These are phyloP conservation scores for Acrossocheilus wenchowensis DNA, from an alignment of 2,797 vertebrate genomes.

Conservation along the genomic window DNA sequence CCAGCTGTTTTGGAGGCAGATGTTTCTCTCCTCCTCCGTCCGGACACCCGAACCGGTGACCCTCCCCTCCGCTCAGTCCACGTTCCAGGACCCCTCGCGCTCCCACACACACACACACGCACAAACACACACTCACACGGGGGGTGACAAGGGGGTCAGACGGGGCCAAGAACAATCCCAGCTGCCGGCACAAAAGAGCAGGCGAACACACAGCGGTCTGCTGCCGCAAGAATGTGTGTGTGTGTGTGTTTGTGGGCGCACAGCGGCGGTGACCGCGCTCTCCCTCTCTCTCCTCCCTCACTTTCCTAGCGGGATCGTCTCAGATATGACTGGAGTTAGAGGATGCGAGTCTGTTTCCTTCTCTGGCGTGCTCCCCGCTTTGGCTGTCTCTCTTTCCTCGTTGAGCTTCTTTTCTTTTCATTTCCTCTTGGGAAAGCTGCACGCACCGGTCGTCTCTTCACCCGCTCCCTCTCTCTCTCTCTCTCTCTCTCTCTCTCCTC, in stretches of 20 bases:
- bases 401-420: slow-evolving; percentile 80
- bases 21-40: slow-evolving; percentile 50
- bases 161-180: slow-evolving; percentile 60
- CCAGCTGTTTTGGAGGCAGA: slow-evolving; percentile 58
- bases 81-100: slow-evolving; percentile 48
- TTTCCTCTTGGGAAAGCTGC: slow-evolving; percentile 83
- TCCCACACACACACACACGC: slow-evolving; percentile 22
- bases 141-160: slow-evolving; percentile 58
- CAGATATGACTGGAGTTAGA: slow-evolving; percentile 61
- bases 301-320: slow-evolving; percentile 58
- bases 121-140: slow-evolving; percentile 41
- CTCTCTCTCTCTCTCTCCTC: slow-evolving; percentile 62
- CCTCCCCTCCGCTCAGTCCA: slow-evolving; percentile 39
- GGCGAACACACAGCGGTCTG: slow-evolving; percentile 58
- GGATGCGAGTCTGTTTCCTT: slow-evolving; percentile 42
- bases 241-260: slow-evolving; percentile 62
- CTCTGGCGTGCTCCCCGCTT: slow-evolving; percentile 62
- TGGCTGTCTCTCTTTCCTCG: slow-evolving; percentile 77
- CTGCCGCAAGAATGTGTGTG: slow-evolving; percentile 60
- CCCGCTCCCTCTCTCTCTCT: slow-evolving; percentile 67
- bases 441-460: slow-evolving; percentile 80
- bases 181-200: slow-evolving; percentile 57
- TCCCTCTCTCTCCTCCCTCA: slow-evolving; percentile 61
- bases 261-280: slow-evolving; percentile 67
- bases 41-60: slow-evolving; percentile 43